Percentiles rank a stretch among this genome's conserved stretches.
These are phyloP conservation scores for Alentia gelatinosa DNA, from an alignment of 2,888 invertebrate species.

Conservation along the genomic window DNA sequence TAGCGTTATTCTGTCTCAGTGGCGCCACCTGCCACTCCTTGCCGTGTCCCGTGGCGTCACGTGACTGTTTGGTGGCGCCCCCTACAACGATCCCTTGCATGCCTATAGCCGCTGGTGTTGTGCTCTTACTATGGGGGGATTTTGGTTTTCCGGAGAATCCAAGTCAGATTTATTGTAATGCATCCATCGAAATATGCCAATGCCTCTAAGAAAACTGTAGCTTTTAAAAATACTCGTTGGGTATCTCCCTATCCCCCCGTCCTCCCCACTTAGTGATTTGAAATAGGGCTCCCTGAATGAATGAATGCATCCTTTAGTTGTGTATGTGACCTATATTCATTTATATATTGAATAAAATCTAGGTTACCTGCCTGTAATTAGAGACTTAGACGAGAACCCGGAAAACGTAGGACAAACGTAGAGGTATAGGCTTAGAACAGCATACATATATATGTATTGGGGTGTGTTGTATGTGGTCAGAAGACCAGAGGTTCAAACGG, in stretches of 20 bases:
- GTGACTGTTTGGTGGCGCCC: conserved; percentile 29
- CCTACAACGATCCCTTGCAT: conserved; percentile 2
- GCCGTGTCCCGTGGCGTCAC: background rate
- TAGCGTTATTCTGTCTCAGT: conserved; percentile 4
- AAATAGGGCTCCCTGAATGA: background rate
- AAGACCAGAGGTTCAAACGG: no score
- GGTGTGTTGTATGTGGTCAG: background rate
- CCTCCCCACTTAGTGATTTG: no score
- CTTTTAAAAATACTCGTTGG: no score
- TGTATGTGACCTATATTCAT: background rate
- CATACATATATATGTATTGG: background rate
- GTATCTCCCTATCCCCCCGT: background rate
- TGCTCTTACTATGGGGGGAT: background rate
- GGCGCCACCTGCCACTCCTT: conserved; percentile 17
- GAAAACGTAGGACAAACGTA: background rate
- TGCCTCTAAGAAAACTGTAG: no score
- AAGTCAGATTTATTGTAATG: no score
- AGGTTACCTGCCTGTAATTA: background rate
- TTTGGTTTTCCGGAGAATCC: background rate
- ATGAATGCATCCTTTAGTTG: background rate
- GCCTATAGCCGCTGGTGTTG: background rate
- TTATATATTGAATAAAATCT: background rate
- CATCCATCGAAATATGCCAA: no score
- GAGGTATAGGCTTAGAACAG: background rate
- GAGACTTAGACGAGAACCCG: background rate